Conservation (phyloP, 2,113 vertebrate genomes). For the Phyllostomus hastatus region DNA sequence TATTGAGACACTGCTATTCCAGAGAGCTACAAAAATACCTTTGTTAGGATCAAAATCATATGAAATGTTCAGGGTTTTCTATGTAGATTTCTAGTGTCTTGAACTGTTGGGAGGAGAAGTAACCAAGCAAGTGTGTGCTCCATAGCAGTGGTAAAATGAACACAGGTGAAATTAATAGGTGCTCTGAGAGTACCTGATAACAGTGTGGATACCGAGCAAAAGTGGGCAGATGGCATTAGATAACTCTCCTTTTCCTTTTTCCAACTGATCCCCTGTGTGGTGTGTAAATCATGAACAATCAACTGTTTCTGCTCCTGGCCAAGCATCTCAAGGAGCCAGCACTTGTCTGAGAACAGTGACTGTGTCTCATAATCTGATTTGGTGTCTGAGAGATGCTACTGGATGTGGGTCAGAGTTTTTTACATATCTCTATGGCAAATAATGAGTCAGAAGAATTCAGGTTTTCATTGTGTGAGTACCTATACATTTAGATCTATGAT, state of each 20-base stretch:
- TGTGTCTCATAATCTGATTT: background rate
- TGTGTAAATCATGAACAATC: background rate
- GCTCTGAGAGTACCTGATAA: background rate
- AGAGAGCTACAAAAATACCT: background rate
- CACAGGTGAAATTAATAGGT: background rate
- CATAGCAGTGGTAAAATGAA: background rate
- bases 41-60: background rate
- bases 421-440: background rate
- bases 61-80: background rate
- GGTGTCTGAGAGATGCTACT: background rate
- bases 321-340: background rate
- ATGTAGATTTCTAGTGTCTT: background rate
- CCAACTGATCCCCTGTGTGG: background rate
- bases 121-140: background rate
- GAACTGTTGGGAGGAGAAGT: background rate
- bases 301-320: background rate
- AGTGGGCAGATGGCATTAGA: background rate
- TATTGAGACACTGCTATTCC: background rate
- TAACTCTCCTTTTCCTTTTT: background rate
- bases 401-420: background rate
- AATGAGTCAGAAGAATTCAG: background rate
- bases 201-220: background rate
- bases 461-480: too few species aligned
- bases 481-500: background rate
- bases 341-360: background rate